Percentiles rank a stretch among this genome's conserved stretches.
Conservation (phyloP, 2,797 vertebrate genomes). For the Enteromius anoplus region DNA sequence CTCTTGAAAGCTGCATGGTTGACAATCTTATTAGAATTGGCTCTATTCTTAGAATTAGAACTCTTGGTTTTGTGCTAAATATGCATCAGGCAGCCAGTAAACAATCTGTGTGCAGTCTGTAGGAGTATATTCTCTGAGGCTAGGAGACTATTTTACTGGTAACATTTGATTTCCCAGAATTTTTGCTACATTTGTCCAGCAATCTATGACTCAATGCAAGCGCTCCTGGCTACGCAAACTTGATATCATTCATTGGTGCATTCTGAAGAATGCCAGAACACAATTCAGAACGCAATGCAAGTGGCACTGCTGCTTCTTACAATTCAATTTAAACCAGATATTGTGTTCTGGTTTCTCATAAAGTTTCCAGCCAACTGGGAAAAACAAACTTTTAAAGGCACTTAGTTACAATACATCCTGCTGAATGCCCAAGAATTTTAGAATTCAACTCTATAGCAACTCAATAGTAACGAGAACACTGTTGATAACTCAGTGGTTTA, state of each 20-base stretch:
- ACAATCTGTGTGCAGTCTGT: neutral
- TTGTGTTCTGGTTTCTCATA: neutral
- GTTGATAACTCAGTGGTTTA: neutral
- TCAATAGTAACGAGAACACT: neutral
- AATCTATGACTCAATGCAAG: neutral
- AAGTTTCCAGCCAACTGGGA: neutral
- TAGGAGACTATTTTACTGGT: neutral
- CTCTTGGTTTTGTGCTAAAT: neutral
- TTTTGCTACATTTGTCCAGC: neutral
- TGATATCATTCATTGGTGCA: constrained; percentile 1
- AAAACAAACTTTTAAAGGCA: neutral
- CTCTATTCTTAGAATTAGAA: no score
- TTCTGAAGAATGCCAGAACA: neutral
- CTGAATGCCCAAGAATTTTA: neutral
- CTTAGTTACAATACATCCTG: neutral
- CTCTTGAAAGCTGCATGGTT: neutral
- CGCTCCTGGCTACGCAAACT: neutral
- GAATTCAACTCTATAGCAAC: neutral
- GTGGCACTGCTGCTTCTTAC: neutral
- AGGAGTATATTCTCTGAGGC: neutral
- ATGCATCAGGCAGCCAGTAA: neutral
- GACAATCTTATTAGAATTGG: neutral
- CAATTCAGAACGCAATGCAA: neutral
- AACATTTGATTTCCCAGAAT: constrained; percentile 3
- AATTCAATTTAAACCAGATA: neutral